Evolutionary conservation across 2,113 vertebrate species (phyloP).

Genomic region (Paraplagusia blochii): DNA sequence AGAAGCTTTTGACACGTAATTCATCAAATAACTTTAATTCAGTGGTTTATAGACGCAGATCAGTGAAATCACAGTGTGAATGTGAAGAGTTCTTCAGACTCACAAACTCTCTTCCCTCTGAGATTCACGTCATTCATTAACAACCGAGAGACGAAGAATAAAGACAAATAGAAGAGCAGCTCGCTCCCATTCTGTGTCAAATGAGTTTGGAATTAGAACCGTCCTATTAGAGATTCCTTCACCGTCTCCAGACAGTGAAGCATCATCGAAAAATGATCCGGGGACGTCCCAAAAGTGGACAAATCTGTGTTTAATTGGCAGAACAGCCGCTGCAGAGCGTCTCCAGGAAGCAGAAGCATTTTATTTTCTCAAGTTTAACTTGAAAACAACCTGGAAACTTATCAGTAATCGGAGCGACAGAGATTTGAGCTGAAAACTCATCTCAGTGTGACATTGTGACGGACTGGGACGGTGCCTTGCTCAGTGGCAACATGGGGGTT

Average conservation of each 20-base stretch:
- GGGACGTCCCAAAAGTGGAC: conserved; percentile 9
- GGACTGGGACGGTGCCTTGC: too few species aligned
- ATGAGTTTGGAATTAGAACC: conserved; percentile 24
- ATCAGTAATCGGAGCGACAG: too few species aligned
- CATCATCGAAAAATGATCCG: not conserved
- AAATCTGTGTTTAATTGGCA: conserved; percentile 14
- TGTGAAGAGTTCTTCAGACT: not conserved
- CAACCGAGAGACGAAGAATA: conserved; percentile 4
- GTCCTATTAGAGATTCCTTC: not conserved
- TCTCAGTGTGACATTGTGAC: too few species aligned
- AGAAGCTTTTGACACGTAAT: conserved; percentile 19
- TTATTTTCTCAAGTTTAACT: not conserved
- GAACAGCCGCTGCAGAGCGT: not conserved
- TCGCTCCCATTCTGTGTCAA: conserved; percentile 9
- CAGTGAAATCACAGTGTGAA: conserved; percentile 36
- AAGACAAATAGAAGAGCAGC: conserved; percentile 10
- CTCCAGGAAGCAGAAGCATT: not conserved
- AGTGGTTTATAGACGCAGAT: conserved; percentile 13
- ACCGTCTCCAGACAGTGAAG: not conserved
- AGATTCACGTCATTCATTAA: not conserved
- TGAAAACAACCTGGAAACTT: too few species aligned
- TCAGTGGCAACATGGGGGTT: too few species aligned
- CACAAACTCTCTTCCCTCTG: not conserved
- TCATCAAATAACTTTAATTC: conserved; percentile 21
- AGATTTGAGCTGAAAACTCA: too few species aligned